Conservation (phyloP, 2,888 invertebrate species). For the Dermolepida albohirtum region DNA sequence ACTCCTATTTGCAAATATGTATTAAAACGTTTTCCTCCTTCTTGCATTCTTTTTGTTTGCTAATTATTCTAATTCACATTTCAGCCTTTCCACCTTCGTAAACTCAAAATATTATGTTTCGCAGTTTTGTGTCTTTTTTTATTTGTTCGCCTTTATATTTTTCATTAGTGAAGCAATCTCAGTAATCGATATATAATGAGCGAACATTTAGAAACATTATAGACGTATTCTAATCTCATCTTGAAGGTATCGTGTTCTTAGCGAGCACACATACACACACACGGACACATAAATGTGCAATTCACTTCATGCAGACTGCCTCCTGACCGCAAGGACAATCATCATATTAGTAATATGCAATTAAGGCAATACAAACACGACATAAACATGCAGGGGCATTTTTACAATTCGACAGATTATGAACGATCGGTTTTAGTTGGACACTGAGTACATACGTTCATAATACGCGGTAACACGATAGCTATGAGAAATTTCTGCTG, state of each 20-base stretch:
- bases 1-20: too few species aligned
- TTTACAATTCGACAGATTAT: conserved; percentile 15
- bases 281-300: not conserved
- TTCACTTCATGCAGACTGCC: conserved; percentile 20
- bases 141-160: not conserved
- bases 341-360: conserved; percentile 50
- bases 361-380: conserved; percentile 48
- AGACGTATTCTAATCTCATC: conserved; percentile 15
- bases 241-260: not conserved
- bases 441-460: not conserved
- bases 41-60: too few species aligned
- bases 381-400: not conserved
- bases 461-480: conserved; percentile 44
- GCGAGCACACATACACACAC: not conserved
- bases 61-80: too few species aligned
- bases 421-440: too few species aligned
- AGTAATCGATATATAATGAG: conserved; percentile 19
- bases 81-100: too few species aligned
- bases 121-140: too few species aligned
- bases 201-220: conserved; percentile 20
- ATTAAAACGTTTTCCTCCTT: too few species aligned
- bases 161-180: not conserved
- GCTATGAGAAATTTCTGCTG: conserved; percentile 48
- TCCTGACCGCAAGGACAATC: conserved; percentile 49
- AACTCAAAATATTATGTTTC: too few species aligned